Conservation (phyloP, 2,797 vertebrate genomes). For the Urocyon cinereoargenteus region DNA sequence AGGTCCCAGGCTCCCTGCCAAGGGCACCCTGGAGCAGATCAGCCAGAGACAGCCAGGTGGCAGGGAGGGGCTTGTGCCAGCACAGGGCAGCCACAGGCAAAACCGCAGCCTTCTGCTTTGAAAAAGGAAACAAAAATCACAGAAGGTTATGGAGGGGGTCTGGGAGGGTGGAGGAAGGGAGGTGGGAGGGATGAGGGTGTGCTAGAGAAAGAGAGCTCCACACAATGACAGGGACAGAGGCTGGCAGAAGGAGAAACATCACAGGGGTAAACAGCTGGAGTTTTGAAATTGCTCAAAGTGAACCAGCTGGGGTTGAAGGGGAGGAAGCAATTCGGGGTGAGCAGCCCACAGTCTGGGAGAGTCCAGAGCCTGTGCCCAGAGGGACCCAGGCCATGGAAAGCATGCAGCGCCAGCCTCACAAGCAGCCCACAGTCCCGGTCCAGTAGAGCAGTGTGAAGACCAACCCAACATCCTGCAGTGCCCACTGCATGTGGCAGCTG, state of each 20-base stretch:
- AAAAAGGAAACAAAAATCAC: neutral
- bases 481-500: too few relatives aligned
- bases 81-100: neutral
- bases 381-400: neutral
- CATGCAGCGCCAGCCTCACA: neutral
- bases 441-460: neutral
- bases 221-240: accelerated
- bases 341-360: neutral
- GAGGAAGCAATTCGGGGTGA: neutral
- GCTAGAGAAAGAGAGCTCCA: neutral
- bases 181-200: neutral
- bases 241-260: neutral
- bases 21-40: neutral
- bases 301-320: neutral
- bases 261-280: neutral
- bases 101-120: neutral
- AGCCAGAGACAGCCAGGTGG: neutral
- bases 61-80: neutral
- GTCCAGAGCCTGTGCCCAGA: neutral
- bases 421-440: neutral
- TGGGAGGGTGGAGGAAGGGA: neutral
- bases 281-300: neutral
- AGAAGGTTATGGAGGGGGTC: neutral
- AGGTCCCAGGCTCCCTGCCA: neutral
- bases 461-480: neutral